phyloP scores from a whole-genome alignment of 2,113 vertebrate genomes.

The Rhadina sibilatrix region DNA sequence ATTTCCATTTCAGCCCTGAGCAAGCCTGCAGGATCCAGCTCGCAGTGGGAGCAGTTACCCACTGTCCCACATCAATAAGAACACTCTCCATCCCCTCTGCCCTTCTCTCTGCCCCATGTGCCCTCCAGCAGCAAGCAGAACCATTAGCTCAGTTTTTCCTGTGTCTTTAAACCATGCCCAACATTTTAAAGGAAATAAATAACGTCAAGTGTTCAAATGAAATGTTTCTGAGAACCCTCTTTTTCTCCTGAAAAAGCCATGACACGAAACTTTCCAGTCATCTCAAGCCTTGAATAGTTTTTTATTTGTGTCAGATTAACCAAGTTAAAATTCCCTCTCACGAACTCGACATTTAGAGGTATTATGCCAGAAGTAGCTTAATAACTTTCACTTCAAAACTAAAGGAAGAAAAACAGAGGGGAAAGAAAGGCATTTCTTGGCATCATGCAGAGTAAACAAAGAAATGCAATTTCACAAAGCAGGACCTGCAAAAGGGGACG shows the following conservation, averaged over 20 bases:
- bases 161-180: background rate
- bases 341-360: constrained; percentile 40
- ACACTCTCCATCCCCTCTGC: background rate
- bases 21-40: background rate
- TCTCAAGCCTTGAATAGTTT: constrained; percentile 45
- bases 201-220: background rate
- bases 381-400: constrained; percentile 25
- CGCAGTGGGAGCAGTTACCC: background rate
- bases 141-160: background rate
- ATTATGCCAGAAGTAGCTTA: constrained; percentile 42
- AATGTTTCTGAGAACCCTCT: constrained; percentile 2
- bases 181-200: constrained; percentile 3
- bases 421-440: background rate
- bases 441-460: background rate
- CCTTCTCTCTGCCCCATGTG: background rate
- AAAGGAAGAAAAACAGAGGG: background rate
- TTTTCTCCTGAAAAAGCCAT: background rate
- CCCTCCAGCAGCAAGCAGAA: background rate
- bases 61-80: background rate
- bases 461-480: constrained; percentile 1
- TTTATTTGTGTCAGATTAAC: constrained; percentile 63
- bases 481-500: background rate
- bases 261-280: constrained; percentile 46
- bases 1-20: background rate
- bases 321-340: constrained; percentile 59